Base-by-base conservation (phyloP, 1,140 invertebrate species). In the Rhizoglyphus robini region DNA sequence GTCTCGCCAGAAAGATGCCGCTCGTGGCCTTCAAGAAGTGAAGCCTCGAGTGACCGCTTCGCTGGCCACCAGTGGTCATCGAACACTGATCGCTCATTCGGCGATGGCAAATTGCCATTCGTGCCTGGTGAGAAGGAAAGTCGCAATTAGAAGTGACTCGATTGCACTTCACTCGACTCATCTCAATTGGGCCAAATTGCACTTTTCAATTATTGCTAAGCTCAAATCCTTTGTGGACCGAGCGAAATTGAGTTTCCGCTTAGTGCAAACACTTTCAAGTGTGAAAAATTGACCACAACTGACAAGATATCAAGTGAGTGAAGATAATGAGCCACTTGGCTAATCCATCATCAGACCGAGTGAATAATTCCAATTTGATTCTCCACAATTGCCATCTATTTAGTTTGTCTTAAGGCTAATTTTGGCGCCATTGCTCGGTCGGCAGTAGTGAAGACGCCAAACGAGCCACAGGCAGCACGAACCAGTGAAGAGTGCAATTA, bases 71-170 rank as follows among this genome's bases (percentile, higher is more conserved):
- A n/a, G n/a, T n/a, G 41, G 41, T 23, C 41, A 46, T 23, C 41
- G 41, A 46, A 46, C 15, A 46, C 15, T 15, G 51, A 11, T 54
- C 23, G 20, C 20, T 25, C 51, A 54, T 8, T 54, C 23, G 23
- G 51, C 31, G 51, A 54, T 54, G 51, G 51, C 51, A 54, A 54
- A 54, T 54, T 54, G 51, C 51, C 51, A 25, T 27, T 25, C 51
- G 31, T 8, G 15, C 8, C 20, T 46, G 23, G 51, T 8, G 8
- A 5, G 51, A 54, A 54, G 8, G 51, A 54, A 54, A 54, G 51
- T 27, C 15, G 5, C 51, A 54, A 32, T 54, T 32, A 54, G 20
- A 27, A n/a, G n/a, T n/a, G n/a, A n/a, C n/a, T n/a, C n/a, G n/a
- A n/a, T n/a, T n/a, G n/a, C n/a, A n/a, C n/a, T n/a, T n/a, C 41